These are phyloP conservation scores for Watsonalla cultraria DNA, from an alignment of 2,888 invertebrate species.

Conservation along the genomic window DNA sequence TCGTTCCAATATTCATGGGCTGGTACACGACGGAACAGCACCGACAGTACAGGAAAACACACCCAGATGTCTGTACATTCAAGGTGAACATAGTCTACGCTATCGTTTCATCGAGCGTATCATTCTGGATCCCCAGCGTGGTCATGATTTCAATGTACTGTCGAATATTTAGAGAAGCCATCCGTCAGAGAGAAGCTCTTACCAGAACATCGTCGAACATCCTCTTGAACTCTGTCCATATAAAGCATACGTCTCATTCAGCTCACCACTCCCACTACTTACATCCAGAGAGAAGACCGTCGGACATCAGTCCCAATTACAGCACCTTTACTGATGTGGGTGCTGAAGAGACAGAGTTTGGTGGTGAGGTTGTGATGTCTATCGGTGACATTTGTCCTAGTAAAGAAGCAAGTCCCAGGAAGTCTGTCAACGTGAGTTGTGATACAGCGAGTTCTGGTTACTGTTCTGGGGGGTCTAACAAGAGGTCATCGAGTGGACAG, in stretches of 20 bases:
- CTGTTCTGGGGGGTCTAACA: conserved; percentile 71
- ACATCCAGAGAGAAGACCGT: conserved; percentile 67
- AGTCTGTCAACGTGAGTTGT: conserved; percentile 71
- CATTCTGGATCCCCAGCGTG: conserved; percentile 95
- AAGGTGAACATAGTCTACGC: conserved; percentile 93
- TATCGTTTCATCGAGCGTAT: conserved; percentile 92
- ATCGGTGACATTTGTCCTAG: conserved; percentile 67
- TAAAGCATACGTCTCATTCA: conserved; percentile 86
- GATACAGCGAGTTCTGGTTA: conserved; percentile 74
- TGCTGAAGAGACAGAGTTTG: conserved; percentile 67
- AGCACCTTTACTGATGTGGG: conserved; percentile 74
- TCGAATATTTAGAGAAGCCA: conserved; percentile 89
- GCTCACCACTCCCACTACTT: conserved; percentile 80
- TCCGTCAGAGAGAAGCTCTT: conserved; percentile 88
- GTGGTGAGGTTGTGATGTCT: conserved; percentile 61
- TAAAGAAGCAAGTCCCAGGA: conserved; percentile 72
- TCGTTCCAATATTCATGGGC: conserved; percentile 95
- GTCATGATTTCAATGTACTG: conserved; percentile 96
- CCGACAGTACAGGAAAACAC: conserved; percentile 77
- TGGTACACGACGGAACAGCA: conserved; percentile 95
- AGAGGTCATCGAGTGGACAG: conserved; percentile 67
- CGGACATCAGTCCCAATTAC: conserved; percentile 71
- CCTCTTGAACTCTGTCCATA: conserved; percentile 89
- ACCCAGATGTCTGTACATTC: conserved; percentile 89
- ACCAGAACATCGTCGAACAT: conserved; percentile 93